Evolutionary conservation across 2,797 vertebrate species (phyloP), one percentile per base, ranked within the genome.

Genomic region (Chelidonichthys spinosus): DNA sequence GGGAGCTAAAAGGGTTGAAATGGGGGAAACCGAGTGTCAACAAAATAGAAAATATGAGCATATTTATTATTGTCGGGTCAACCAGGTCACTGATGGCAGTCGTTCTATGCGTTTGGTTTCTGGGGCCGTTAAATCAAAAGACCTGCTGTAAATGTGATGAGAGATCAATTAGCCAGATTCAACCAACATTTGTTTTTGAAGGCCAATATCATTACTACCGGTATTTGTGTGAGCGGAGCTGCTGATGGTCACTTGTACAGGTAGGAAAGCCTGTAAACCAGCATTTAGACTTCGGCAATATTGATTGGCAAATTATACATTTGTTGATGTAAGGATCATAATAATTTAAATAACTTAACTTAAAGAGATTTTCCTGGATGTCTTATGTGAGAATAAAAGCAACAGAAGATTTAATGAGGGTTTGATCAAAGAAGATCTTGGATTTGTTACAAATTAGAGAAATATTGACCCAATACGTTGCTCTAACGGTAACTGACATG

Each of bases 11-110:
- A 53, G 7, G 67, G 39, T 52, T 61, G 36, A 72, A 69, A 63
- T n/a, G 10, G 15, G 15, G 5, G 65, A 68, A 14, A 60, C 42
- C 44, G 8, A 70, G 35, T 5, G 61, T 79, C 43, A 58, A 42
- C 18, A 64, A 37, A 58, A 54, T 2, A 66, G 36, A 52, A 72
- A 72, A 81, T 59, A 39, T 65, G 33, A 68, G 64, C 15, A 44
- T 36, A 43, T 64, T 50, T n/a, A 59, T 63, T 68, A 25, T 25
- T 25, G 25, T 71, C 33, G 49, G 18, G 42, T 63, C n/a, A 72
- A 46, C 42, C 13, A 46, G 11, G 37, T 52, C 58, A 43, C 2
- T 33, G 56, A 55, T 47, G 55, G 46, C 3, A 0, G 37, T 32
- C 8, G 37, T 67, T 18, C 15, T 40, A 40, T 3, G 0, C 44